Base-by-base conservation (phyloP, 2,888 invertebrate species). In the Netelia fuscicornis region DNA sequence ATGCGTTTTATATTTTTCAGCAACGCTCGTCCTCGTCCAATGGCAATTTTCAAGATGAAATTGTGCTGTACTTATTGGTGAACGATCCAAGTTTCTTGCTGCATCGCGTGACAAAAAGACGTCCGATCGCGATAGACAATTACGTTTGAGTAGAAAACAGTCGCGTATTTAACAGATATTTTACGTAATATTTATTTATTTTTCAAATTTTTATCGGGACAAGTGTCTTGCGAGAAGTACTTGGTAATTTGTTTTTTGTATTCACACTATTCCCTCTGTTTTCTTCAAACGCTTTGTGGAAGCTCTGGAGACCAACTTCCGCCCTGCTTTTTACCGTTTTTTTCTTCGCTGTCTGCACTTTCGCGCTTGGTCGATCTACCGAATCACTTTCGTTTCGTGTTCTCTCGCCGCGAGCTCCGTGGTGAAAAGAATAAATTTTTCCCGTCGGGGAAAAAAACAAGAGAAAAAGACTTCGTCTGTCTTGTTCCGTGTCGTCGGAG, bases 361-460 rank as follows among this genome's bases (percentile, higher is more conserved):
- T 85, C 83, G 85, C 85, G 85, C 82, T 83, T 83, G 85, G 85
- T 74, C 71, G 77, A 77, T 85, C 80, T 85, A 85, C 76, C 85
- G 85, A 85, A 83, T 85, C 83, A 85, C 85, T 85, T 83, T 80
- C 83, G 80, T 85, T 85, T 83, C 75, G 64, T 72, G 74, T 85
- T 67, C 67, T 84, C 65, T 44, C 52, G 23, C 20, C 72, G 52
- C 13, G 76, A 68, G 20, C 42, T 56, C 23, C 9, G 56, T 13
- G 25, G 25, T 54, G 9, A 58, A 9, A 37, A 68, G 68, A 20
- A 11, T 17, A 20, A 13, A 60, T 78, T 79, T 74, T 60, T 80
- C 58, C 56, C 2, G 30, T 52, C 62, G 10, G 48, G 48, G 13
- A 17, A 56, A 71, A 70, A 56, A 72, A 65, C 2, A 8, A 56